Percentiles rank a stretch among this genome's conserved stretches.
phyloP scores from a whole-genome alignment of 2,888 invertebrate genomes.

The Amiota minor region DNA sequence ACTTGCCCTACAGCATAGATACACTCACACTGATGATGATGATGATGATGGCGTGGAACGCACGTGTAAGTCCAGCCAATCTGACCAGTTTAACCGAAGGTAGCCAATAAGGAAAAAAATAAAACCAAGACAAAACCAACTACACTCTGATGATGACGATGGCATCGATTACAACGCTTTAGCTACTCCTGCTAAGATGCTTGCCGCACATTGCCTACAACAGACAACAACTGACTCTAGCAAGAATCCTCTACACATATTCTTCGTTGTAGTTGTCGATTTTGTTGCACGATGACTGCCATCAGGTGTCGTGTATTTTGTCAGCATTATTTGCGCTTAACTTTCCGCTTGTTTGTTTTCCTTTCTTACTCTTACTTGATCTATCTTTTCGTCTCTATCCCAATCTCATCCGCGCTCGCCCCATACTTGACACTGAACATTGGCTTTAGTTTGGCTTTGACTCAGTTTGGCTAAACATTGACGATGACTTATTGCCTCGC shows the following conservation, averaged over 20 bases:
- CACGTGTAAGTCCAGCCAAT: slow-evolving; percentile 18
- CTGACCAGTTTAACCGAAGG: slow-evolving; percentile 23
- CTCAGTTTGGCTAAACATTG: slow-evolving; percentile 12
- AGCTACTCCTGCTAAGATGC: slow-evolving; percentile 16
- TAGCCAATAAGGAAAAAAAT: slow-evolving; percentile 5
- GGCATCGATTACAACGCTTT: slow-evolving; percentile 48
- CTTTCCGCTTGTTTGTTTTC: slow-evolving; percentile 54
- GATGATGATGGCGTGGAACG: slow-evolving; percentile 13
- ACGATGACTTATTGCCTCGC: slow-evolving; percentile 32
- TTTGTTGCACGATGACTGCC: slow-evolving; percentile 37
- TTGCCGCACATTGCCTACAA: no score
- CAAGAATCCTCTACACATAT: not conserved
- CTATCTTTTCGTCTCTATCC: not conserved
- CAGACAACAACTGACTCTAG: not conserved
- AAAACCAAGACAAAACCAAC: no score
- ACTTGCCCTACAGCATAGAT: slow-evolving; percentile 29
- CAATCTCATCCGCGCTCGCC: not conserved
- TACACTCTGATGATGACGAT: slow-evolving; percentile 30
- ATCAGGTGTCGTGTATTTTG: slow-evolving; percentile 71
- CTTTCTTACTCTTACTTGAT: slow-evolving; percentile 13
- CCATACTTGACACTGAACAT: not conserved
- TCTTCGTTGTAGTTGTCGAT: slow-evolving; percentile 21
- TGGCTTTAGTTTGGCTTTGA: slow-evolving; percentile 6
- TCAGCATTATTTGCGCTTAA: slow-evolving; percentile 70
- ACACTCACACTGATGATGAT: slow-evolving; percentile 14